Conservation (phyloP, 92 coral and sea anemone species). For the Porites rus region DNA sequence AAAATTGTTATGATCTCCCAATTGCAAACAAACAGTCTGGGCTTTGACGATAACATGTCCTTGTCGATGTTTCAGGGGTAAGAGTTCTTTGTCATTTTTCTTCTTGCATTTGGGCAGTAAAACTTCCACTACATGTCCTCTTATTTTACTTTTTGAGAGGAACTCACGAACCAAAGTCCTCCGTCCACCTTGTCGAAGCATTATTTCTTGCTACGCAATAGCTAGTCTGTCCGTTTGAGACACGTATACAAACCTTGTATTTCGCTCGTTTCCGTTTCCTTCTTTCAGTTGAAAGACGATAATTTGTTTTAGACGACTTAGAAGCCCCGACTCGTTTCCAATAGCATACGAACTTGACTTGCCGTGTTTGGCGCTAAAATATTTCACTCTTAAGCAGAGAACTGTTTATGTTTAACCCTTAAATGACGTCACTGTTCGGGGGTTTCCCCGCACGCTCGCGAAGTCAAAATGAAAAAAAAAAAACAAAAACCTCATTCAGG, state of each 20-base stretch:
- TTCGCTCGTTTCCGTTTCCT: constrained; percentile 9
- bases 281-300: neutral
- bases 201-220: constrained; percentile 31
- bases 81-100: neutral
- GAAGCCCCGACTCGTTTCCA: neutral
- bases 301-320: neutral
- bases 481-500: too few species aligned
- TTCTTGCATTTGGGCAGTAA: constrained; percentile 9
- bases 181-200: neutral
- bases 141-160: neutral
- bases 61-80: neutral
- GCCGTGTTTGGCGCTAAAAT: too few species aligned
- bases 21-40: constrained; percentile 37
- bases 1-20: constrained; percentile 3
- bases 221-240: neutral
- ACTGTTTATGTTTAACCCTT: too few species aligned
- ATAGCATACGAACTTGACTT: neutral
- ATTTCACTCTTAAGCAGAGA: too few species aligned
- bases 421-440: neutral
- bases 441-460: neutral
- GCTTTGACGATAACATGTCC: neutral
- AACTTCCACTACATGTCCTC: constrained; percentile 32
- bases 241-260: neutral
- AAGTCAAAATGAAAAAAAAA: too few species aligned
- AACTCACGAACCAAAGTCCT: neutral